phyloP scores from a whole-genome alignment of 1,140 invertebrate species.

The Zaprionus africanus region DNA sequence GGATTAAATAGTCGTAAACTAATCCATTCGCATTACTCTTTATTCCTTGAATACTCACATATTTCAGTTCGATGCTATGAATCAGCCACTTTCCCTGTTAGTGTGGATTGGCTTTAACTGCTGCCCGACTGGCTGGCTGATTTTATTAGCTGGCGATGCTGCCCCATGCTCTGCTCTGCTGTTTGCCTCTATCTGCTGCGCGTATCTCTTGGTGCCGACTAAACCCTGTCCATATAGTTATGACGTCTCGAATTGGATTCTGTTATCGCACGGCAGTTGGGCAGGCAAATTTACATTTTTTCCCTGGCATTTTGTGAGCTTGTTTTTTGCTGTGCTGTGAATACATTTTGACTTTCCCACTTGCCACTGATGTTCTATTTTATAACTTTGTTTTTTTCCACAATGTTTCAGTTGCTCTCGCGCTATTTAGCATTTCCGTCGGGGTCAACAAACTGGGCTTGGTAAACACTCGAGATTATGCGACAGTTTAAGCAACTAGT shows the following conservation, averaged over 20 bases:
- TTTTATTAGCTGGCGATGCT: slow-evolving; percentile 68
- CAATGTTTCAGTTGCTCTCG: slow-evolving; percentile 61
- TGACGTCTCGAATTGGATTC: slow-evolving; percentile 60
- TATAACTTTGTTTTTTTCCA: slow-evolving; percentile 72
- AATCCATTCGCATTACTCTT: not conserved
- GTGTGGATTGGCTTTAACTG: slow-evolving; percentile 47
- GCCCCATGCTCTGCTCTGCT: not conserved
- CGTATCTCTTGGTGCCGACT: not conserved
- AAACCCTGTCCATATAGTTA: slow-evolving; percentile 34
- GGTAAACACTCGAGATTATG: slow-evolving; percentile 23
- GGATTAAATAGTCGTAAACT: slow-evolving; percentile 3
- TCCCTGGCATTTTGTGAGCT: slow-evolving; percentile 31
- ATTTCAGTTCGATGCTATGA: not conserved
- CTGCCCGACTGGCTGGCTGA: slow-evolving; percentile 48
- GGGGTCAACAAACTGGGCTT: slow-evolving; percentile 60
- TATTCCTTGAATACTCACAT: slow-evolving; percentile 1
- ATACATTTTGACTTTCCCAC: slow-evolving; percentile 17
- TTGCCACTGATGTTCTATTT: slow-evolving; percentile 51
- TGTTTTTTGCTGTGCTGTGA: slow-evolving; percentile 19
- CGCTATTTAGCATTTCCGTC: slow-evolving; percentile 63
- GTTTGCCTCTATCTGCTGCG: not conserved
- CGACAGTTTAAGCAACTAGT: slow-evolving; percentile 43
- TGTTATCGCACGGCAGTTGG: slow-evolving; percentile 45
- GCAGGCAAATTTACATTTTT: slow-evolving; percentile 63
- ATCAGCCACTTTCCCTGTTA: not conserved